These are phyloP conservation scores for Xerus inauris DNA, from an alignment of 2,113 vertebrate species.

Conservation along the genomic window DNA sequence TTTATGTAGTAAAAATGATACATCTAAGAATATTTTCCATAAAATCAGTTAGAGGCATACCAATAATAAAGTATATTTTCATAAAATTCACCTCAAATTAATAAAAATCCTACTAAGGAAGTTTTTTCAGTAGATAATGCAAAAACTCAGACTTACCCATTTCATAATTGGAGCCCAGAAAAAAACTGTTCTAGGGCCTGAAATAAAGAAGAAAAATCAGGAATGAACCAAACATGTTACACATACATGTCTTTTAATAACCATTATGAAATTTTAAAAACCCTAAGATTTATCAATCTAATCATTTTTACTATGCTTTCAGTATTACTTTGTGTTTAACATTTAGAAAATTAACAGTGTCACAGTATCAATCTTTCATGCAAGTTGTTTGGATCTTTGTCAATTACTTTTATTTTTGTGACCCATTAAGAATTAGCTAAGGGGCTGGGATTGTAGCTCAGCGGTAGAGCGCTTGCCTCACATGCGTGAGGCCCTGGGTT, in stretches of 20 bases:
- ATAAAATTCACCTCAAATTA: constrained; percentile 55
- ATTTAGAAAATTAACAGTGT: neutral
- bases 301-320: constrained; percentile 26
- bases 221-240: constrained; percentile 24
- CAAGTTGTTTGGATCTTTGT: neutral
- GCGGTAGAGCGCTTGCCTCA: no score
- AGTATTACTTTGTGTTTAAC: neutral
- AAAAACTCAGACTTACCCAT: constrained; percentile 91
- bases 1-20: constrained; percentile 21
- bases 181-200: constrained; percentile 98
- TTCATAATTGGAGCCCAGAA: constrained; percentile 99
- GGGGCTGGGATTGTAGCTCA: no score
- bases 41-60: constrained; percentile 1
- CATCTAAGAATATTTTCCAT: neutral
- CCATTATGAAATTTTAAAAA: constrained; percentile 32
- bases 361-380: neutral
- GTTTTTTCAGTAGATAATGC: neutral
- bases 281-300: neutral
- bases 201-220: constrained; percentile 52
- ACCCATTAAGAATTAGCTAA: constrained; percentile 25
- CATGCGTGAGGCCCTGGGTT: no score
- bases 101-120: neutral
- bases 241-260: neutral
- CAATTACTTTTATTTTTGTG: constrained; percentile 16
- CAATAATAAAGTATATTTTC: constrained; percentile 19